Evolutionary conservation across 2,113 vertebrate genomes (phyloP), one percentile per base, ranked within the genome.

Genomic region (Hymenochirus boettgeri): DNA sequence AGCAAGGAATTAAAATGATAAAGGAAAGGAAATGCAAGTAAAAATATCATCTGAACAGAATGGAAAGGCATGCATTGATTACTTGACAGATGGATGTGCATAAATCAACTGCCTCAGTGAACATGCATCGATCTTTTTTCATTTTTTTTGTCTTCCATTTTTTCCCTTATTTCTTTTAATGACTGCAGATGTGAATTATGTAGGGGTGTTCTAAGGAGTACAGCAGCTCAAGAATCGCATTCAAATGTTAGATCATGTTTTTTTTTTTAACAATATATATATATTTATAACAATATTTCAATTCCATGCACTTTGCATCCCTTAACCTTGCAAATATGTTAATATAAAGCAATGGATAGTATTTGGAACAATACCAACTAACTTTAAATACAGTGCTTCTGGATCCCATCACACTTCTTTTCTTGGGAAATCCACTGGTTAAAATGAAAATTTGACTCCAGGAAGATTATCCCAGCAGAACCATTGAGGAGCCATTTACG

Each of bases 1-100:
- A n/a, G 39, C 39, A n/a, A 42, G 4, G 39, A 42, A 42, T n/a
- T 42, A n/a, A 42, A 42, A 42, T 42, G 39, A 42, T n/a, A 42
- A 42, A 42, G 39, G 39, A 42, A 42, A 42, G 39, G 39, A 42
- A 42, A 42, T n/a, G 39, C 39, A 42, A n/a, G 39, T n/a, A 42
- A 42, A 42, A 42, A 42, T 42, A 42, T 42, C 15, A 42, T 15
- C 39, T 42, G 39, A 42, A 42, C 39, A 42, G 39, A 42, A 42
- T 42, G 39, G 17, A 42, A 42, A 42, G 39, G 39, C 39, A 42
- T 42, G 39, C 39, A 42, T 42, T 42, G 39, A 42, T 42, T 18
- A 17, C 39, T 42, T 42, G 39, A 42, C 39, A 42, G 39, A 42
- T 42, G 39, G 39, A 42, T 42, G 39, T 42, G 39, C 39, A 42